Conservation (phyloP, 2,888 invertebrate species). For the Cataglyphis albicans region DNA sequence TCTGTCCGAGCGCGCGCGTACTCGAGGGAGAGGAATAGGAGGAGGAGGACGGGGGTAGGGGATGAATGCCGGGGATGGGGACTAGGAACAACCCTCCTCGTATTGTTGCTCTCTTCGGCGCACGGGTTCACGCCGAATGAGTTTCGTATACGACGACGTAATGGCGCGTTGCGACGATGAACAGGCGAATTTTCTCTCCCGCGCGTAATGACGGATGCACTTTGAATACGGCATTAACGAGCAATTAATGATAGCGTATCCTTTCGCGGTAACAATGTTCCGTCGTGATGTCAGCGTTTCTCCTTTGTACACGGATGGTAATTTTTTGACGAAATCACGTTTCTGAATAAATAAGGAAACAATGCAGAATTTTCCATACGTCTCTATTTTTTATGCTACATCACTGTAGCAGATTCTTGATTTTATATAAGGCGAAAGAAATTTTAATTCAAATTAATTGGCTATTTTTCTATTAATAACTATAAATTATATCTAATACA, state of each 20-base stretch:
- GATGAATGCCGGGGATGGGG: conserved; percentile 1
- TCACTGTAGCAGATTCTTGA: not conserved
- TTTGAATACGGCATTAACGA: conserved; percentile 39
- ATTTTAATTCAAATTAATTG: not conserved
- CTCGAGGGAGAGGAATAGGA: conserved; percentile 11
- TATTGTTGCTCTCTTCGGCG: conserved; percentile 55
- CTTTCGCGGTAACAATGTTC: not conserved
- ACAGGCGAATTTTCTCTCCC: conserved; percentile 48
- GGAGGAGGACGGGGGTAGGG: not conserved
- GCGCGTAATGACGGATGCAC: conserved; percentile 34
- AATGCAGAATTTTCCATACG: not conserved
- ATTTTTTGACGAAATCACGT: conserved; percentile 5
- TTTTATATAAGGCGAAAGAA: not conserved
- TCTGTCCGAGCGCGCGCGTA: conserved; percentile 59
- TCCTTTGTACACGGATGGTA: not conserved
- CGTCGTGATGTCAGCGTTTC: conserved; percentile 17
- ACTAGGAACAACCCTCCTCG: conserved; percentile 36
- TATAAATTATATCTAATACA: not conserved
- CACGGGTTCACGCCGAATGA: conserved; percentile 57
- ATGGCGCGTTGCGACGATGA: conserved; percentile 62
- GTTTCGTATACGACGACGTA: conserved; percentile 62
- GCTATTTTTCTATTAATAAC: not conserved
- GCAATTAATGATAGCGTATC: conserved; percentile 39
- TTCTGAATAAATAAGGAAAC: not conserved
- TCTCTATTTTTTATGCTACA: not conserved